These are phyloP conservation scores for Chrysoperla carnea DNA, from an alignment of 1,140 invertebrate genomes.

Conservation along the genomic window DNA sequence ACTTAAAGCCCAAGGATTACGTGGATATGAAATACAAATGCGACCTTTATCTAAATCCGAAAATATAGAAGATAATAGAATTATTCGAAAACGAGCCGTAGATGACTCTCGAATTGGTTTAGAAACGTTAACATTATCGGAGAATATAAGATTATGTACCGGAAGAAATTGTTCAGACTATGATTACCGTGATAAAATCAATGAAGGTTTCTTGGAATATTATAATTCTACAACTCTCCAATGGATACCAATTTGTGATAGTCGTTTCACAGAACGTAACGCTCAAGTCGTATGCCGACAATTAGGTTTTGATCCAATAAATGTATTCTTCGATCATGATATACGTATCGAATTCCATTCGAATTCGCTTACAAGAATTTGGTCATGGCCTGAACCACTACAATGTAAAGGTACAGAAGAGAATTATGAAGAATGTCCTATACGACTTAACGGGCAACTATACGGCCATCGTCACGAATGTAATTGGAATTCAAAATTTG, in stretches of 20 bases:
- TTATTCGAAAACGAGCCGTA: constrained; percentile 20
- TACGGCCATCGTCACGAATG: constrained; percentile 72
- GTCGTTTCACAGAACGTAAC: constrained; percentile 83
- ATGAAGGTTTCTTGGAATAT: constrained; percentile 81
- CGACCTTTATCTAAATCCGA: constrained; percentile 35
- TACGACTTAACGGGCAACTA: constrained; percentile 74
- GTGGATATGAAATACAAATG: constrained; percentile 69
- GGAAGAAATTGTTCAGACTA: constrained; percentile 44
- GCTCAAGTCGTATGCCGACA: constrained; percentile 90
- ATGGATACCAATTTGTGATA: constrained; percentile 94
- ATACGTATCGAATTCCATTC: constrained; percentile 68
- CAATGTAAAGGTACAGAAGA: constrained; percentile 71
- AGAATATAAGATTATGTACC: constrained; percentile 41
- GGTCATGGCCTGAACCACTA: constrained; percentile 90
- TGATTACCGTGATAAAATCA: constrained; percentile 27
- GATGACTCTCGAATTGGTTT: constrained; percentile 14
- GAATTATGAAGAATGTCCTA: constrained; percentile 69
- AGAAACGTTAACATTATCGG: constrained; percentile 27
- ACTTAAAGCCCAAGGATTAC: constrained; percentile 66
- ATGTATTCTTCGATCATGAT: constrained; percentile 70
- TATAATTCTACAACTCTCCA: constrained; percentile 89
- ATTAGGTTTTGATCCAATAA: constrained; percentile 76
- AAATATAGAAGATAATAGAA: constrained; percentile 24
- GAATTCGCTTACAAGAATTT: constrained; percentile 64
- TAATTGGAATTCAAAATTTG: constrained; percentile 75